Evolutionary conservation across 2,113 vertebrate genomes (phyloP), one percentile per base, ranked within the genome.

Genomic region (Entomyzon cyanotis): DNA sequence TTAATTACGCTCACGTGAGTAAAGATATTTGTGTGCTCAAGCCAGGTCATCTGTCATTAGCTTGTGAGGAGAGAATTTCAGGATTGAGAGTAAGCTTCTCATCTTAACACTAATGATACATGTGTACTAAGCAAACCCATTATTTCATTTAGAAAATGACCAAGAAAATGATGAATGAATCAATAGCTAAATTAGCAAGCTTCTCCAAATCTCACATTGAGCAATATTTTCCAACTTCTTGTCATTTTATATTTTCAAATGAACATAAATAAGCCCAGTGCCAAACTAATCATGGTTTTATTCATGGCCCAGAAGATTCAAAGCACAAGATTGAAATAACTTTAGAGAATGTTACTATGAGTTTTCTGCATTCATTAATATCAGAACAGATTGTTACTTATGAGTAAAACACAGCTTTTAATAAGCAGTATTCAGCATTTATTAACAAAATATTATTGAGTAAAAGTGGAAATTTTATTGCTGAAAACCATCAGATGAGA

Each of bases 191-290:
- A 67, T 59, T 59, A 93, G 37, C 56, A 92, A 87, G 8, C 13
- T 12, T 39, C 31, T 85, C 82, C 89, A 80, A 14, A 69, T 50
- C 53, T 74, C 28, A 52, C 53, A 16, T 3, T 91, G 84, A 84
- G 60, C 33, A 88, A 21, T 91, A 64, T 73, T 95, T 95, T 90
- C 92, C 88, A 69, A 12, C 18, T 83, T 79, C 53, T 62, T 76
- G n/a, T 70, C 7, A 41, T 85, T 53, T 86, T 58, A 35, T 82
- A n/a, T 64, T 94, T 94, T 69, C 31, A 84, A 37, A 75, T 55
- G n/a, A 27, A 71, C 1, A 1, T 91, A 80, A 93, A 53, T 89
- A 84, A 94, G 20, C 70, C 44, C 11, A 16, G 28, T 91, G 69
- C 84, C 53, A 84, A 88, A 89, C 24, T 82, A 75, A 50, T 58